phyloP scores from a whole-genome alignment of 2,113 vertebrate species.

The Rutilus rutilus region DNA sequence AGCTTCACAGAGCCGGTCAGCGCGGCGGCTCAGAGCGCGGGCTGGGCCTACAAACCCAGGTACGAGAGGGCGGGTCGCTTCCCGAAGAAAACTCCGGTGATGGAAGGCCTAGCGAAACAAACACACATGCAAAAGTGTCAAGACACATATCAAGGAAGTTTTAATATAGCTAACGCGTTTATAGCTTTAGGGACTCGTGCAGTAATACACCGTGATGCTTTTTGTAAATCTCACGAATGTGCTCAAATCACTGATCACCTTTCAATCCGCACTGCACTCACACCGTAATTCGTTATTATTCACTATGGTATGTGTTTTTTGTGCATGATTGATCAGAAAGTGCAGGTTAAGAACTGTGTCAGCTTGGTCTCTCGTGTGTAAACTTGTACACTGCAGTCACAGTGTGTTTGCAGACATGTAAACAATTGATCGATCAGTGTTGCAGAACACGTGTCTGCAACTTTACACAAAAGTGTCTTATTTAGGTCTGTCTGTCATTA shows the following conservation, averaged over 20 bases:
- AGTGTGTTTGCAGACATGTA: constrained; percentile 29
- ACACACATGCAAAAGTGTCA: neutral
- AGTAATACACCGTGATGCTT: neutral
- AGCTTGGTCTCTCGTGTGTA: neutral
- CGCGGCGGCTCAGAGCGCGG: constrained; percentile 80
- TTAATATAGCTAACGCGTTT: neutral
- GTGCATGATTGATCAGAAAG: neutral
- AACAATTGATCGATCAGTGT: constrained; percentile 42
- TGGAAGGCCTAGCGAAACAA: constrained; percentile 67
- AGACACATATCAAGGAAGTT: neutral
- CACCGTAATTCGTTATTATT: neutral
- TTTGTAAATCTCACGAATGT: neutral
- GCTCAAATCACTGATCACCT: neutral
- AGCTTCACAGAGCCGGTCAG: constrained; percentile 86
- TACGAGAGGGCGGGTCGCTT: constrained; percentile 77
- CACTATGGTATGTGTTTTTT: neutral
- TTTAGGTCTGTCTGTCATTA: neutral
- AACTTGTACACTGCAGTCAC: neutral
- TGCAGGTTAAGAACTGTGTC: neutral
- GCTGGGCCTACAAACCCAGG: constrained; percentile 95
- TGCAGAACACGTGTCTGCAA: constrained; percentile 53
- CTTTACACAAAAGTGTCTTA: constrained; percentile 28
- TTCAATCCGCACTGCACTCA: neutral
- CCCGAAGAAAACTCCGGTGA: constrained; percentile 78
- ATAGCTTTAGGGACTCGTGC: neutral